Evolutionary conservation across 2,888 invertebrate species (phyloP).

Genomic region (Eupithecia tripunctaria): DNA sequence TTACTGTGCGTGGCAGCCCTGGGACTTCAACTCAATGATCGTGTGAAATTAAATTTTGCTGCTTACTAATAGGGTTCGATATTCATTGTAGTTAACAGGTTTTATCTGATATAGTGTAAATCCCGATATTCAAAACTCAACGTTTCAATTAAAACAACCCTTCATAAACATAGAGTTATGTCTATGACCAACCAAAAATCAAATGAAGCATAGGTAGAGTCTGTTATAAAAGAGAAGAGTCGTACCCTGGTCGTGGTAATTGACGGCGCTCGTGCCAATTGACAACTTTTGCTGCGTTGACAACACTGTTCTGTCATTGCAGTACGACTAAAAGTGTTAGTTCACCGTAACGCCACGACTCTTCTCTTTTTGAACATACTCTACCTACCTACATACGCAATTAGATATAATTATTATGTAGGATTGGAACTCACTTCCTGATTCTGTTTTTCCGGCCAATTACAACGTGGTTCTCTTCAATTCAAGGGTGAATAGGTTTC

Average conservation of each 20-base stretch:
- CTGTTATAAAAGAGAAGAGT: no score
- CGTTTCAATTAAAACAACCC: not conserved
- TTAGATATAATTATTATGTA: not conserved
- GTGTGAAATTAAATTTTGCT: constrained; percentile 15
- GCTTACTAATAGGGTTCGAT: constrained; percentile 8
- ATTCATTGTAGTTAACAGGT: constrained; percentile 5
- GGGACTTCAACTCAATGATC: constrained; percentile 28
- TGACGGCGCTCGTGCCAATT: no score
- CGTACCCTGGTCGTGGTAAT: no score
- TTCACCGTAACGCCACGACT: no score
- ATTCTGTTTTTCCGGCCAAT: no score
- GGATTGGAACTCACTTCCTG: no score
- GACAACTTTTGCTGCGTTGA: no score
- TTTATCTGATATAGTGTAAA: not conserved
- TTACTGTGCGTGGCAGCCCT: constrained; percentile 64
- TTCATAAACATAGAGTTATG: not conserved
- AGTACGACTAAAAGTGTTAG: no score
- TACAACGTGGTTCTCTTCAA: no score
- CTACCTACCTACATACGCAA: not conserved
- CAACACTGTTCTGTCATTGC: no score
- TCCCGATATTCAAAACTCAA: not conserved
- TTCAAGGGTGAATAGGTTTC: no score
- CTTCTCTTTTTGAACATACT: no score
- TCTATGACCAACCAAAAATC: not conserved
- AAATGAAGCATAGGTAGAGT: not conserved